Evolutionary conservation across 2,113 vertebrate species (phyloP).

Genomic region (Tautogolabrus adspersus): DNA sequence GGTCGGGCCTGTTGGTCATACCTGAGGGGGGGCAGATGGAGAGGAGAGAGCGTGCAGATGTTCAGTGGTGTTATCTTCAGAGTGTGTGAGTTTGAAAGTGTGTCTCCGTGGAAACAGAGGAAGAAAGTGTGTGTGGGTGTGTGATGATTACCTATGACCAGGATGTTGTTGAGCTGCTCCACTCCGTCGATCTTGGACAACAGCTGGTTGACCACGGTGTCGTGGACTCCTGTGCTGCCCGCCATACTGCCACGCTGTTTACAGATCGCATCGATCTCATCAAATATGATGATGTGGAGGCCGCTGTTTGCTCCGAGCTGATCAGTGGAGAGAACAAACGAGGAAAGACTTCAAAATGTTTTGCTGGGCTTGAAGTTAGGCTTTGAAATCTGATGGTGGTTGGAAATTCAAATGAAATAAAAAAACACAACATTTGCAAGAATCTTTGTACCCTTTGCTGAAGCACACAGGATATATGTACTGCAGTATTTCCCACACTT

Average conservation of each 20-base stretch:
- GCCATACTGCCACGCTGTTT: constrained; percentile 99
- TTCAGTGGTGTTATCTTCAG: constrained; percentile 1
- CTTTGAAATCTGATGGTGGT: not conserved
- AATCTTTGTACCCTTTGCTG: not conserved
- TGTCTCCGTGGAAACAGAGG: not conserved
- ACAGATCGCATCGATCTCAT: constrained; percentile 98
- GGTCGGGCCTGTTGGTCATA: constrained; percentile 98
- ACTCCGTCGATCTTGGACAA: constrained; percentile 98
- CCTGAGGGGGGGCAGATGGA: constrained; percentile 80
- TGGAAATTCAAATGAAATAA: no score
- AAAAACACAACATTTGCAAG: no score
- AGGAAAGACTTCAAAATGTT: no score
- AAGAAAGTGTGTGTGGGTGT: not conserved
- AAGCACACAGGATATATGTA: no score
- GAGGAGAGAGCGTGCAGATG: constrained; percentile 14
- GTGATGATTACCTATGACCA: constrained; percentile 90
- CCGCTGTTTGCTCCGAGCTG: constrained; percentile 97
- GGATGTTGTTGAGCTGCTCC: constrained; percentile 98
- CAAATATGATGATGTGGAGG: constrained; percentile 98
- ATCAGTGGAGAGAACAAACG: not conserved
- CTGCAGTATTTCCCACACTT: no score
- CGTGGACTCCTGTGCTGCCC: constrained; percentile 95
- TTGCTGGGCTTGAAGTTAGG: not conserved
- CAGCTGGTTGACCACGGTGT: constrained; percentile 97
- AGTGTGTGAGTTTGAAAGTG: not conserved